Conservation (phyloP, 2,888 invertebrate genomes). For the Orchestes rusci region DNA sequence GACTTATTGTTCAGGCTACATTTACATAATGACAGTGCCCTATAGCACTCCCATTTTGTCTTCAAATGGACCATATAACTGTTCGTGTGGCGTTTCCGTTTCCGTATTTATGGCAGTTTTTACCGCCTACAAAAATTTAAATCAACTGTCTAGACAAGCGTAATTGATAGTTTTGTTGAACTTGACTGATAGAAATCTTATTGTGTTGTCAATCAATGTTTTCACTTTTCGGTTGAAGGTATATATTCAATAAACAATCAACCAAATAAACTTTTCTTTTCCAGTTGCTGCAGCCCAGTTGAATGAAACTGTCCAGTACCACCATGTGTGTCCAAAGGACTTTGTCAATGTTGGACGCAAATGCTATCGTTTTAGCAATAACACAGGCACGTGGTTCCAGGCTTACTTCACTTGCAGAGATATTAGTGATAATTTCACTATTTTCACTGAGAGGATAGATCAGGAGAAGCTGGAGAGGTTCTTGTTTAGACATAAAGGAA, state of each 20-base stretch:
- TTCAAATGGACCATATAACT: background rate
- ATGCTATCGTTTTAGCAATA: conserved; percentile 37
- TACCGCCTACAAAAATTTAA: too few relatives aligned
- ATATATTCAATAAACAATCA: background rate
- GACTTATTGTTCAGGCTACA: too few relatives aligned
- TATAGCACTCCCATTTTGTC: too few relatives aligned
- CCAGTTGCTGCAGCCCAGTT: conserved; percentile 13
- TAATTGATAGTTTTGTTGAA: too few relatives aligned
- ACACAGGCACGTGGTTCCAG: conserved; percentile 32
- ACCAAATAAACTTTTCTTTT: conserved; percentile 1
- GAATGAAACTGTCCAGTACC: conserved; percentile 19
- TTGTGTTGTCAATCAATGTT: too few relatives aligned
- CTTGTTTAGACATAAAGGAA: conserved; percentile 12
- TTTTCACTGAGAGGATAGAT: conserved; percentile 22
- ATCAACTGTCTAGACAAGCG: too few relatives aligned
- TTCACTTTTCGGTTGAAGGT: too few relatives aligned
- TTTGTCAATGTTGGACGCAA: conserved; percentile 33
- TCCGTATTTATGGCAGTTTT: background rate
- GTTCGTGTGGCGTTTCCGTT: background rate
- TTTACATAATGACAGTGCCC: too few relatives aligned
- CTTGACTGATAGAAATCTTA: too few relatives aligned
- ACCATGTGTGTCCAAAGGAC: conserved; percentile 31
- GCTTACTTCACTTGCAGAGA: conserved; percentile 34
- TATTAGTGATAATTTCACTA: conserved; percentile 26
- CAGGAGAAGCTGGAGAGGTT: conserved; percentile 17